phyloP scores from a whole-genome alignment of 2,888 invertebrate species.

The Eulithis prunata region DNA sequence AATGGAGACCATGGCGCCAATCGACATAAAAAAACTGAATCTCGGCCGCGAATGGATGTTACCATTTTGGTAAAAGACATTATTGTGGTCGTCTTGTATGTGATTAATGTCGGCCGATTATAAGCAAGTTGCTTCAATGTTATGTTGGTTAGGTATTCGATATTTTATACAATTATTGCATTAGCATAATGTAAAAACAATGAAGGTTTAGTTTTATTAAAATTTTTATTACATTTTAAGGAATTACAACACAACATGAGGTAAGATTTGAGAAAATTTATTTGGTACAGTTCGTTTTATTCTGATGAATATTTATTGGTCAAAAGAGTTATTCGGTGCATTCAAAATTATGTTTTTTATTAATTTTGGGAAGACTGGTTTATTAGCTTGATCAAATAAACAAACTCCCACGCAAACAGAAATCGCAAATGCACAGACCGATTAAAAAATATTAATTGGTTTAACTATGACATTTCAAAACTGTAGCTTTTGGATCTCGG shows the following conservation, averaged over 20 bases:
- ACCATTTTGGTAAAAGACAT: slow-evolving; percentile 42
- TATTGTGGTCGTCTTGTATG: slow-evolving; percentile 32
- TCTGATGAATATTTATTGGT: slow-evolving; percentile 5
- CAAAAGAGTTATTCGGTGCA: slow-evolving; percentile 7
- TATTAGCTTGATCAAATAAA: slow-evolving; percentile 42
- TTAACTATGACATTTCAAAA: slow-evolving; percentile 40
- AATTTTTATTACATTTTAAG: slow-evolving; percentile 5
- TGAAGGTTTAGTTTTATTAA: background rate
- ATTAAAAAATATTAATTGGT: slow-evolving; percentile 35
- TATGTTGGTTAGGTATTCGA: slow-evolving; percentile 33
- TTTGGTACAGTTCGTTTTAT: background rate
- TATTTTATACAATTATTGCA: slow-evolving; percentile 46
- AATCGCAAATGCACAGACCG: slow-evolving; percentile 37
- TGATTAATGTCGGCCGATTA: slow-evolving; percentile 52
- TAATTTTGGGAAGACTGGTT: slow-evolving; percentile 32
- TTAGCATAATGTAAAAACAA: slow-evolving; percentile 28
- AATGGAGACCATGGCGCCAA: slow-evolving; percentile 40
- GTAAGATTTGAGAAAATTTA: background rate
- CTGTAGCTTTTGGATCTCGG: slow-evolving; percentile 31
- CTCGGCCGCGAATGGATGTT: slow-evolving; percentile 37
- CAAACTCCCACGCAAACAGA: slow-evolving; percentile 49
- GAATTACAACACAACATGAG: background rate
- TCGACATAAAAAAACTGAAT: slow-evolving; percentile 44
- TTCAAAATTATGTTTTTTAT: slow-evolving; percentile 34
- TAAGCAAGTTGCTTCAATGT: slow-evolving; percentile 58